phyloP scores from a whole-genome alignment of 64 coral and sea anemone species.

The Stylophora pistillata region DNA sequence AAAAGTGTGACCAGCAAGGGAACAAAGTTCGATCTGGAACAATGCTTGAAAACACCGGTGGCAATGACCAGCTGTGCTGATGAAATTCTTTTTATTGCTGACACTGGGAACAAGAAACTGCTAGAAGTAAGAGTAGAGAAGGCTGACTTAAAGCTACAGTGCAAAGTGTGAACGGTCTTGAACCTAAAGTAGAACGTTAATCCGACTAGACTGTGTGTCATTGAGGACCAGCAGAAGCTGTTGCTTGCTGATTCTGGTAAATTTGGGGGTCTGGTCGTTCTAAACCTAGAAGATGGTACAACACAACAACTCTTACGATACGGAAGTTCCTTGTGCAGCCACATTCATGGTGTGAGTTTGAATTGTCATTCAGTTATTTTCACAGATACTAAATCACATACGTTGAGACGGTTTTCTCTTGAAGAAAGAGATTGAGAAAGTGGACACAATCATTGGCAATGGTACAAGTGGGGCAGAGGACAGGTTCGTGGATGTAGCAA shows the following conservation, averaged over 20 bases:
- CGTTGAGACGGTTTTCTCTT: constrained; percentile 51
- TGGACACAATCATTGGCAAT: constrained; percentile 53
- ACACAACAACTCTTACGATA: constrained; percentile 33
- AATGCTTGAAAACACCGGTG: constrained; percentile 30
- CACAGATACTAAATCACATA: constrained; percentile 44
- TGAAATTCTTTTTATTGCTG: constrained; percentile 61
- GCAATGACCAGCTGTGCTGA: constrained; percentile 52
- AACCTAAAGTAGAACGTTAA: constrained; percentile 34
- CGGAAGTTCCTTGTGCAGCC: constrained; percentile 9
- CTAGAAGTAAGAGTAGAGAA: constrained; percentile 45
- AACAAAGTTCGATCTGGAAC: constrained; percentile 49
- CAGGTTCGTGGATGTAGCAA: constrained; percentile 5
- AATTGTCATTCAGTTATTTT: constrained; percentile 48
- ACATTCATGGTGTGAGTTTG: constrained; percentile 44
- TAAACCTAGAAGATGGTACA: constrained; percentile 58
- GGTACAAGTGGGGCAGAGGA: constrained; percentile 57
- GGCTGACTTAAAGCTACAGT: constrained; percentile 46
- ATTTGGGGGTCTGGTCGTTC: constrained; percentile 42
- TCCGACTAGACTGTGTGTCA: constrained; percentile 49
- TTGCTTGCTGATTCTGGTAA: constrained; percentile 65
- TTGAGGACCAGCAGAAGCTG: constrained; percentile 51
- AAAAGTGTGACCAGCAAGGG: constrained; percentile 49
- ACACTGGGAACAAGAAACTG: constrained; percentile 30
- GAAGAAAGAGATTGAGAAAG: neutral
- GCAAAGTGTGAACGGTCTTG: constrained; percentile 43